A percentile compares a stretch with the other conserved stretches of the same genome.
Conservation (phyloP, 2,888 invertebrate genomes). For the Mesorhabditis sp. region DNA sequence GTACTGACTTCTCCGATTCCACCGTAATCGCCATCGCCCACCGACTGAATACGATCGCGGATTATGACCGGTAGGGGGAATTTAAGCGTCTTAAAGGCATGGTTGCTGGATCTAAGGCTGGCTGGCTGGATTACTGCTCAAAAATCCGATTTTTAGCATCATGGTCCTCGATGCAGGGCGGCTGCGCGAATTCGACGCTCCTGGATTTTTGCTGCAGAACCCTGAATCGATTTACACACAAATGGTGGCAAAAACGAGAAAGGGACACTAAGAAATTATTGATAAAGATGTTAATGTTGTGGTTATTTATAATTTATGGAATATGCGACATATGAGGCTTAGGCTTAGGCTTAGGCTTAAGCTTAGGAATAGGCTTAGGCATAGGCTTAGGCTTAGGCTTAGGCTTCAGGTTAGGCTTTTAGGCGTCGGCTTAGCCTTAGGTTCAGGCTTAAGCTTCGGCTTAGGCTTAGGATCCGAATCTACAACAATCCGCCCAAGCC, state of each 20-base stretch:
- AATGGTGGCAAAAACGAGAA: conserved; percentile 58
- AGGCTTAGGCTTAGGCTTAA: background rate
- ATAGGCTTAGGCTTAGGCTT: too few species aligned
- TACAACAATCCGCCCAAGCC: too few species aligned
- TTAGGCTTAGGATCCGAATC: too few species aligned
- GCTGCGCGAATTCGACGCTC: conserved; percentile 60
- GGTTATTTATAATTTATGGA: background rate
- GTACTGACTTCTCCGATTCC: conserved; percentile 77
- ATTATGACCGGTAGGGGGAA: conserved; percentile 67
- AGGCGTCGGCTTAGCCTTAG: too few species aligned
- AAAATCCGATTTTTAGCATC: conserved; percentile 53
- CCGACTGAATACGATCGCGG: conserved; percentile 85
- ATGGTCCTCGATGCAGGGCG: conserved; percentile 60
- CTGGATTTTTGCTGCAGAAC: conserved; percentile 57
- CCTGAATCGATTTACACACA: conserved; percentile 58
- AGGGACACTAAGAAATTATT: background rate
- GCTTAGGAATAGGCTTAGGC: background rate
- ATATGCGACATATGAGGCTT: background rate
- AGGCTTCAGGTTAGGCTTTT: too few species aligned
- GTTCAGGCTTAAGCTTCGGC: too few species aligned
- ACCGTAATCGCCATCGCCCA: conserved; percentile 68
- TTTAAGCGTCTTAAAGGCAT: background rate
- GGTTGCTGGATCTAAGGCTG: background rate
- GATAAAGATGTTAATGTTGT: background rate
- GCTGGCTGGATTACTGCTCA: background rate